A percentile compares a stretch with the other conserved stretches of the same genome.
These are phyloP conservation scores for Corythornis madagascariensis DNA, from an alignment of 2,113 vertebrate genomes.

Conservation along the genomic window DNA sequence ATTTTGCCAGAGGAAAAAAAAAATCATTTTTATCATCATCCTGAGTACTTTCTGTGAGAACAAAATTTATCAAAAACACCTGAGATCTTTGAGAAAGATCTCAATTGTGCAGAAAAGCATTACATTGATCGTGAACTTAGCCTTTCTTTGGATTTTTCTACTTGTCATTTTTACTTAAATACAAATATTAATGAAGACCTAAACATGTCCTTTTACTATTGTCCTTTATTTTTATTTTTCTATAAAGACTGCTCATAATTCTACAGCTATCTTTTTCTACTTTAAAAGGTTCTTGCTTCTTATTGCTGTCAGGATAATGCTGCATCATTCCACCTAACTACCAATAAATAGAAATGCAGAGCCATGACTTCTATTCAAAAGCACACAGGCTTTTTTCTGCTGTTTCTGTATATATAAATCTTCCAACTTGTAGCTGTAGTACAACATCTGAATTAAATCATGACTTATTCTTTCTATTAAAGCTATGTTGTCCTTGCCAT, in stretches of 20 bases:
- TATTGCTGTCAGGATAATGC: slow-evolving; percentile 42
- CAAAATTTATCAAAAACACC: slow-evolving; percentile 31
- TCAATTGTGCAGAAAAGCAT: slow-evolving; percentile 13
- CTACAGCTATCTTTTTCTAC: slow-evolving; percentile 2
- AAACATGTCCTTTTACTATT: neutral
- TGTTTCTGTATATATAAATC: slow-evolving; percentile 18
- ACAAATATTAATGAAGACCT: slow-evolving; percentile 58
- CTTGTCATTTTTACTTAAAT: slow-evolving; percentile 56
- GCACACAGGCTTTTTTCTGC: slow-evolving; percentile 31
- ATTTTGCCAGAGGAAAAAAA: slow-evolving; percentile 6
- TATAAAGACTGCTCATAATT: slow-evolving; percentile 22
- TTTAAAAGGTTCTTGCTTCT: slow-evolving; percentile 38
- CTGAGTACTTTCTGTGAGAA: slow-evolving; percentile 27
- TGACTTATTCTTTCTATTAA: slow-evolving; percentile 63
- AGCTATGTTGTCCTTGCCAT: slow-evolving; percentile 44
- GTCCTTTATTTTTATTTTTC: slow-evolving; percentile 53
- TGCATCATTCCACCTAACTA: slow-evolving; percentile 53
- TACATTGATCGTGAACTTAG: slow-evolving; percentile 12
- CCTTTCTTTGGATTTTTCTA: slow-evolving; percentile 16
- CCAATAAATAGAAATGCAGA: slow-evolving; percentile 55
- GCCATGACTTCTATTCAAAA: slow-evolving; percentile 44
- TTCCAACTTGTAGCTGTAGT: slow-evolving; percentile 33
- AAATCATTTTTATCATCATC: slow-evolving; percentile 34
- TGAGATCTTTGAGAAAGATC: slow-evolving; percentile 13
- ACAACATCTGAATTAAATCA: slow-evolving; percentile 55